Evolutionary conservation across 2,113 vertebrate genomes (phyloP).

Genomic region (Psittacula cyanocephala): DNA sequence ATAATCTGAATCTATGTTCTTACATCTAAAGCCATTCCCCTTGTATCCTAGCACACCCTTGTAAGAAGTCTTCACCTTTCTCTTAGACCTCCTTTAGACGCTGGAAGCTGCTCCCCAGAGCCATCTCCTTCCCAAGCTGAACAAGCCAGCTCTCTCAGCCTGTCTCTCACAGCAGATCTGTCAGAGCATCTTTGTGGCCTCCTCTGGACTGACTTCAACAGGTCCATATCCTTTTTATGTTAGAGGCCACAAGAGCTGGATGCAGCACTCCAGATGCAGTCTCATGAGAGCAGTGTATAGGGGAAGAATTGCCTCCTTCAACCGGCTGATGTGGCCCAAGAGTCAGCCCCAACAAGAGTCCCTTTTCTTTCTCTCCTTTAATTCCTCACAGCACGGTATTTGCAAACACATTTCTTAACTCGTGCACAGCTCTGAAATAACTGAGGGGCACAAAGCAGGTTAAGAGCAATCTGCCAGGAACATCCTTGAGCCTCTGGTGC

Average conservation of each 20-base stretch:
- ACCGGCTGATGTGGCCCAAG: neutral
- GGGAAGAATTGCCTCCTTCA: neutral
- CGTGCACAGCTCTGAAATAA: neutral
- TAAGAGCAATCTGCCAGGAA: neutral
- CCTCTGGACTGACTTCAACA: neutral
- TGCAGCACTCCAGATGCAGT: neutral
- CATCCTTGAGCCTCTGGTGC: neutral
- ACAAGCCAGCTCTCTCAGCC: neutral
- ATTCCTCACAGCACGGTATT: neutral
- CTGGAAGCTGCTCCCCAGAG: neutral
- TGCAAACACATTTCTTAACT: neutral
- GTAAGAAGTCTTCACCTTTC: neutral
- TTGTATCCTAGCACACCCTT: neutral
- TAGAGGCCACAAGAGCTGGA: neutral
- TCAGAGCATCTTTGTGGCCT: neutral
- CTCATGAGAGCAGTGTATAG: neutral
- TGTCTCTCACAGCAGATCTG: neutral
- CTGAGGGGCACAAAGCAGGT: fast-evolving
- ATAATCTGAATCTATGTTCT: neutral
- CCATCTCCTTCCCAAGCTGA: neutral
- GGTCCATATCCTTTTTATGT: neutral
- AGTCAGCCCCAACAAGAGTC: neutral
- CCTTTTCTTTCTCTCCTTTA: neutral
- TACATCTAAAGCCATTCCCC: neutral
- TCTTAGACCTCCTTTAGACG: neutral